Conservation (phyloP, 1,140 invertebrate genomes). For the Tetramorium simillimum region DNA sequence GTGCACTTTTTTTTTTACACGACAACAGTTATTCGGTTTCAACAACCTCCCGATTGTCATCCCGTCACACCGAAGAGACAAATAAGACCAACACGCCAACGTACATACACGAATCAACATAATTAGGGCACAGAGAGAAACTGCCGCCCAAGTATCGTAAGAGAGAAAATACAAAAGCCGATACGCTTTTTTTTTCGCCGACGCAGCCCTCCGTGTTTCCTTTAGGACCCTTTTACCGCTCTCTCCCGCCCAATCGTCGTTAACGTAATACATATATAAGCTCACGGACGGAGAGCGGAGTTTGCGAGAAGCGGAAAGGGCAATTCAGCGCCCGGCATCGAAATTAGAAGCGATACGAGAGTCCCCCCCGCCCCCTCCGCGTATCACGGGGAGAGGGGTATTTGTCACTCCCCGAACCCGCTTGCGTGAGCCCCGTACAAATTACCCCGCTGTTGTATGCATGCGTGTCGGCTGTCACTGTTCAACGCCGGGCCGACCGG, state of each 20-base stretch:
- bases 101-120: not conserved
- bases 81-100: not conserved
- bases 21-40: not conserved
- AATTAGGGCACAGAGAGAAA: not conserved
- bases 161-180: not conserved
- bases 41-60: not conserved
- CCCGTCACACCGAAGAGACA: not conserved
- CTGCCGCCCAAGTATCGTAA: not conserved
- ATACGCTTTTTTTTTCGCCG: not conserved
- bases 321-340: constrained; percentile 8
- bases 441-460: not conserved
- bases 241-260: not conserved
- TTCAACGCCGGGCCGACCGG: not conserved
- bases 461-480: not conserved
- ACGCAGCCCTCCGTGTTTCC: not conserved
- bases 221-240: not conserved
- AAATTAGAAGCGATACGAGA: constrained; percentile 36
- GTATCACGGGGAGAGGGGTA: not conserved
- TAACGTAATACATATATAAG: not conserved
- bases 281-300: not conserved
- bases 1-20: not conserved
- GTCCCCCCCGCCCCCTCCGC: not conserved
- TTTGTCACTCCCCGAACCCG: not conserved
- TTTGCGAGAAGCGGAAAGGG: not conserved
- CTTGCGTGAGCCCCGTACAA: constrained; percentile 11